Conservation (phyloP, 2,797 vertebrate species). For the Ceyx erithaca region DNA sequence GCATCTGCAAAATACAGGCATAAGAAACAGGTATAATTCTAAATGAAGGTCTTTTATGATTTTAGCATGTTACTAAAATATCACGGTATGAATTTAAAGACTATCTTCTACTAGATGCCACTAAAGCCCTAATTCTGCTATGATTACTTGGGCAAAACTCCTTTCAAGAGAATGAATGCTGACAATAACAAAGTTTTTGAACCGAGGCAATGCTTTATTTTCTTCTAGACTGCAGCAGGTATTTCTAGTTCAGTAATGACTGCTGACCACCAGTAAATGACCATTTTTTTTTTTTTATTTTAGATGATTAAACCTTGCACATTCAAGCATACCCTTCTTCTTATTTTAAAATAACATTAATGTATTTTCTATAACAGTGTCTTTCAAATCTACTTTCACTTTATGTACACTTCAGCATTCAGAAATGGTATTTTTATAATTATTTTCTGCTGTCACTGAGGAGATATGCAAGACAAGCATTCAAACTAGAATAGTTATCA, state of each 20-base stretch:
- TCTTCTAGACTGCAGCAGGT: background rate
- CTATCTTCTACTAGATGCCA: background rate
- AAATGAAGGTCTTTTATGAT: background rate
- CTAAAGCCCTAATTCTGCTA: background rate
- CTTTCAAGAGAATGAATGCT: background rate
- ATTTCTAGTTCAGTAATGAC: background rate
- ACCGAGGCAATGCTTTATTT: background rate
- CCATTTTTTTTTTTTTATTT: background rate
- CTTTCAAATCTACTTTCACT: constrained; percentile 1
- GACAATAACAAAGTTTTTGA: background rate
- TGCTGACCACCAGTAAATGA: background rate
- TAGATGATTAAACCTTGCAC: background rate
- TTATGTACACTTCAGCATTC: background rate
- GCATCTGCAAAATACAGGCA: background rate
- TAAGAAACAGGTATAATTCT: background rate
- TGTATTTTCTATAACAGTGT: background rate
- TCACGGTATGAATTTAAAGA: background rate
- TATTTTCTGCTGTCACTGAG: background rate
- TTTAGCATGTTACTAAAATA: background rate
- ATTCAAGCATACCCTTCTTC: background rate
- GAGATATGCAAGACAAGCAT: background rate
- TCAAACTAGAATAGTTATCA: background rate
- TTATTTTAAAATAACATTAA: background rate
- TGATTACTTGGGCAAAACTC: background rate
- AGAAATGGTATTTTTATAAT: background rate